phyloP scores from a whole-genome alignment of 2,113 vertebrate species.

The rat (Rattus norvegicus) region GRCr8 NC_086020.1:167202501-167203000 shows the following conservation, averaged over 20 bases:
- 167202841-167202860: neutral
- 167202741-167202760: neutral
- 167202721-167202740: neutral
- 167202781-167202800: neutral
- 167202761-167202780: neutral
- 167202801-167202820: neutral
- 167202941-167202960: neutral
- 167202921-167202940: neutral
- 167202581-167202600: too few species aligned
- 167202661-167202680: neutral
- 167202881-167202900: neutral
- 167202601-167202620: neutral
- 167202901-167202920: neutral
- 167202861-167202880: neutral
- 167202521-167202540: neutral
- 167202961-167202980: neutral
- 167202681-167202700: neutral
- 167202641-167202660: neutral
- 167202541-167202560: neutral
- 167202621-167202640: neutral
- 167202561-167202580: neutral
- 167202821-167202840: neutral
- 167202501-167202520: neutral
- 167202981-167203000: neutral
- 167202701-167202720: neutral